These are phyloP conservation scores for Grapholita molesta DNA, from an alignment of 1,140 invertebrate genomes.

Conservation along the genomic window DNA sequence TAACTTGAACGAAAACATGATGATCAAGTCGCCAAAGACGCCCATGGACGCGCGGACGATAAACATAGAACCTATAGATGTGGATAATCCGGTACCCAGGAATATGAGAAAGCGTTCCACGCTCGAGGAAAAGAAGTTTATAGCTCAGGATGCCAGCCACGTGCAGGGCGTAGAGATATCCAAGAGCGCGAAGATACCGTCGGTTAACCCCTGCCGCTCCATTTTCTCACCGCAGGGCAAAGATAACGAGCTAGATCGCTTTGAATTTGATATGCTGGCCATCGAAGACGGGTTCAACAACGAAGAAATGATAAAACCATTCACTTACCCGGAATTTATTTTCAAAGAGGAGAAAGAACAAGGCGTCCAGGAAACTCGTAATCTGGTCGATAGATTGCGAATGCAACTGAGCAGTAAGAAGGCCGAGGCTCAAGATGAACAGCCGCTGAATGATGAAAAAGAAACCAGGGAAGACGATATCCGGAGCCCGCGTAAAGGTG, in stretches of 20 bases:
- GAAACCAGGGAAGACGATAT: constrained; percentile 31
- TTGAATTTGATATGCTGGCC: constrained; percentile 83
- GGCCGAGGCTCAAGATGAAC: constrained; percentile 44
- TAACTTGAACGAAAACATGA: constrained; percentile 69
- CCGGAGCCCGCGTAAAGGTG: background rate
- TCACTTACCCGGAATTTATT: constrained; percentile 82
- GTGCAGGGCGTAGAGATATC: constrained; percentile 68
- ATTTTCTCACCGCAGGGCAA: constrained; percentile 87
- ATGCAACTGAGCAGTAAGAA: constrained; percentile 76
- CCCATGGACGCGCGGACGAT: constrained; percentile 68
- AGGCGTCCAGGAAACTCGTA: constrained; percentile 85
- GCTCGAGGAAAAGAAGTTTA: constrained; percentile 75
- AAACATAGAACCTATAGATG: constrained; percentile 53
- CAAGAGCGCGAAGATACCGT: constrained; percentile 68
- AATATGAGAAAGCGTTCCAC: constrained; percentile 49
- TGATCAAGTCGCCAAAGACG: constrained; percentile 71
- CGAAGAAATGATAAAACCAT: constrained; percentile 80
- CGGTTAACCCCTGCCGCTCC: constrained; percentile 75
- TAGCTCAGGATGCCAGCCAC: constrained; percentile 62
- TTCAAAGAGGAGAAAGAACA: constrained; percentile 87
- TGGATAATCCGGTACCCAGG: constrained; percentile 49
- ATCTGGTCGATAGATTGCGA: constrained; percentile 87
- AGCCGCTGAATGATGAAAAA: constrained; percentile 36
- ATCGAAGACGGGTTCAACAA: constrained; percentile 83
- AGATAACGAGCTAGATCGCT: constrained; percentile 78